Evolutionary conservation across 1,140 invertebrate species (phyloP).

Genomic region (Drosophila eugracilis): DNA sequence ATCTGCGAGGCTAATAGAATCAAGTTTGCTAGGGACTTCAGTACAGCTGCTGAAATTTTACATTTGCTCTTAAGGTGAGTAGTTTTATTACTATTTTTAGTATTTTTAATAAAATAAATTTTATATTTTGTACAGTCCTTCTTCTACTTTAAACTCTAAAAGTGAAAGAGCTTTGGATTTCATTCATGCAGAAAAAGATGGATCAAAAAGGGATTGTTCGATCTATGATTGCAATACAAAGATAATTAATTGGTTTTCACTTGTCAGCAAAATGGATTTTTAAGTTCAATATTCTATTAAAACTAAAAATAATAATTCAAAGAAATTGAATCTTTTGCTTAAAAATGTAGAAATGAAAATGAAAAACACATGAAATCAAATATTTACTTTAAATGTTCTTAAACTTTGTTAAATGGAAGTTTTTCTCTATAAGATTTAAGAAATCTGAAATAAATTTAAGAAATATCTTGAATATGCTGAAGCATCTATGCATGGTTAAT

Average conservation of each 20-base stretch:
- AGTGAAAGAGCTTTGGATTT: not conserved
- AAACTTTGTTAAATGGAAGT: too few relatives aligned
- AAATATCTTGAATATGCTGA: not conserved
- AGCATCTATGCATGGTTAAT: not conserved
- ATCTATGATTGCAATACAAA: conserved; percentile 22
- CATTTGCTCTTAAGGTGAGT: conserved; percentile 17
- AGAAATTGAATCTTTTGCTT: too few relatives aligned
- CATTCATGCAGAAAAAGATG: conserved; percentile 12
- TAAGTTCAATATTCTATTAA: not conserved
- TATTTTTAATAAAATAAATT: not conserved
- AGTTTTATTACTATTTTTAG: not conserved
- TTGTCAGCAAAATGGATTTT: not conserved
- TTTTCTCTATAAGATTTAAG: not conserved
- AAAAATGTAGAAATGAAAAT: too few relatives aligned
- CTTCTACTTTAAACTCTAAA: conserved; percentile 21
- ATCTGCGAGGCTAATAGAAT: conserved; percentile 13
- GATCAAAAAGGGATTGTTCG: not conserved
- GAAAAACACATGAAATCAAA: too few relatives aligned
- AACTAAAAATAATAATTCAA: not conserved
- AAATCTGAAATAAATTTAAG: not conserved
- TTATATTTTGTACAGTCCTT: not conserved
- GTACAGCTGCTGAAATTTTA: conserved; percentile 4
- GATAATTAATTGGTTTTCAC: conserved; percentile 9
- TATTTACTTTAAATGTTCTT: too few relatives aligned
- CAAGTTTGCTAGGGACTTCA: conserved; percentile 6